Base-by-base conservation (phyloP, 1,140 invertebrate species). In the Ctenoplectra terminalis region DNA sequence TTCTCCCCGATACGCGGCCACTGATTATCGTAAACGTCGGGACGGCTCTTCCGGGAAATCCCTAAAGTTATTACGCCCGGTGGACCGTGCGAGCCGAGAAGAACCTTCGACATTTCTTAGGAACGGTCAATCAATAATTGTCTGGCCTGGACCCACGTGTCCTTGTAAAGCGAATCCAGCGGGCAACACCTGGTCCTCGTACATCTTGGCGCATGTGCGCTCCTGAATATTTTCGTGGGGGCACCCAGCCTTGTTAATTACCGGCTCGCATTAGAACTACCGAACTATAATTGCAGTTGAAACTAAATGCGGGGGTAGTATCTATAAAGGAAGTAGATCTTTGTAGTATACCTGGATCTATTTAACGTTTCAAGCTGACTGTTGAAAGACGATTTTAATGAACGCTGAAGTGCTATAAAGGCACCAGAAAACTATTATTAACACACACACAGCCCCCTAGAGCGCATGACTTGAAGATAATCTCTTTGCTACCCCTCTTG, bases 11-110 rank as follows among this genome's bases (percentile, higher is more conserved):
- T 77, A 76, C 50, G 69, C 46, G 52, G 63, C 73, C 48, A 73
- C 78, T 87, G 75, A 82, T 82, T 85, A 88, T 85, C 85, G 72
- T 88, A 80, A 88, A 88, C 78, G 81, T 84, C 67, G 23, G 46
- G 26, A 56, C 61, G 67, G 73, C 43, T 74, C 56, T 82, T 72
- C 66, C 74, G 71, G 78, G 82, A 85, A 82, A 87, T 88, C 83
- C 77, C 81, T 60, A 40, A 88, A 80, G 83, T 86, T 88, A 88
- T 85, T 86, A 83, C 79, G 73, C 34, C 43, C 66, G 54, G 20
- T 50, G 63, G 40, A 79, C 46, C 64, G 37, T 76, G 37, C 67
- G 54, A 71, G 11, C 50, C 60, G 40, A 50, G 34, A 54, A 46
- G 76, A 52, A 23, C 50, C 69, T 56, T 54, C 56, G 67, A 48